Conservation (phyloP, 2,113 vertebrate species). For the Pterophyllum scalare region DNA sequence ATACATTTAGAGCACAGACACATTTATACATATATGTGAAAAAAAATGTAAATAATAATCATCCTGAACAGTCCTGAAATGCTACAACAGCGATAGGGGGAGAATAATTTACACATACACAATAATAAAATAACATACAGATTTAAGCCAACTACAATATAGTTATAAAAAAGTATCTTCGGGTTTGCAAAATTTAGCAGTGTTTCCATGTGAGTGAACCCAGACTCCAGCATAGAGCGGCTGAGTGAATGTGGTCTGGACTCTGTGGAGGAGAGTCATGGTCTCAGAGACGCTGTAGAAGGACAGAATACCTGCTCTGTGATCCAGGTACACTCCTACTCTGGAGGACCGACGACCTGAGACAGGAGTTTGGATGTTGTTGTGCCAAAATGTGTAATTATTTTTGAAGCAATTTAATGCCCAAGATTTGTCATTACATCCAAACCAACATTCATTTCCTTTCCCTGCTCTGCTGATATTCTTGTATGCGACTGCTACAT, state of each 20-base stretch:
- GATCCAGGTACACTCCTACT: constrained; percentile 10
- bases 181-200: neutral
- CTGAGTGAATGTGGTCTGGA: constrained; percentile 4
- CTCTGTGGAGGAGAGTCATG: constrained; percentile 11
- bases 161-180: neutral
- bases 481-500: neutral
- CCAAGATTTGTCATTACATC: neutral
- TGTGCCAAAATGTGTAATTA: neutral
- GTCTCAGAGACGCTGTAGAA: neutral
- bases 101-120: neutral
- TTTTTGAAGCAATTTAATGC: neutral
- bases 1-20: neutral
- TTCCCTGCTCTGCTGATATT: neutral
- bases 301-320: constrained; percentile 11
- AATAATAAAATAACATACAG: neutral
- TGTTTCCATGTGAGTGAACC: neutral
- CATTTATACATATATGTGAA: neutral
- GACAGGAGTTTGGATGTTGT: neutral
- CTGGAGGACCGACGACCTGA: fast-evolving
- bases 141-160: neutral
- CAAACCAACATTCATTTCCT: neutral
- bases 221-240: neutral
- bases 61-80: neutral
- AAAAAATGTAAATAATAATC: neutral
- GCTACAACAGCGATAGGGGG: neutral